Base-by-base conservation (phyloP, 1,140 invertebrate species). In the Drosophila mauritiana region DNA sequence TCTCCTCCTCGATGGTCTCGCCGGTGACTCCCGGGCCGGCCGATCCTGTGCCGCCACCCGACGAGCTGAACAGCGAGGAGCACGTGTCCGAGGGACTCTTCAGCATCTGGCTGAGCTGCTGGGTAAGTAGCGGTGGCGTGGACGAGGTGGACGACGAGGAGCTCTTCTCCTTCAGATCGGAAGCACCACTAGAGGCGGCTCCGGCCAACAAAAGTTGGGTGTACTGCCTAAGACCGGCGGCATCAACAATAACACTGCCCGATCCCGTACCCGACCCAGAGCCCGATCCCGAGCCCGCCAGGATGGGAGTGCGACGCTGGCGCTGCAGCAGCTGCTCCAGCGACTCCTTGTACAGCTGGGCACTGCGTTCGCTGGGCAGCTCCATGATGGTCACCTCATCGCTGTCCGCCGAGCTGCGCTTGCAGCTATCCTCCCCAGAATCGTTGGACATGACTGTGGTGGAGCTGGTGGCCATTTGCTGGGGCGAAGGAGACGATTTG, bases 91-190 rank as follows among this genome's bases (percentile, higher is more conserved):
- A 91, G 13, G 90, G 90, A 57, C 90, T 91, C 59, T 91, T 91
- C 12, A 91, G 65, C 81, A 91, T 89, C 40, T 91, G 84, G 40
- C 79, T 91, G 2, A 91, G 73, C 54, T 90, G 84, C 39, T 91
- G 88, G 58, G 89, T 85, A 0, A 84, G 65, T 45, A 91, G 56
- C 48, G 91, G 91, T 40, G 91, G 91, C 48, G 91, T 91, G 49
- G 91, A 92, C 54, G 91, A 92, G 64, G 88, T 91, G 70, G 91
- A 92, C 55, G 91, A 92, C 25, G 91, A 92, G 65, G 91, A 92
- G 89, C 91, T 91, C 88, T 92, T 92, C 78, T 92, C 91, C 79
- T 92, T 92, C 3, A 51, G n/a, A 10, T 51, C 48, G 51, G 80
- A 86, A 72, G 83, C 84, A 68, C 81, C 25, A 75, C 89, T 85